A percentile compares a stretch with the other conserved stretches of the same genome.
Evolutionary conservation across 1,140 invertebrate species (phyloP).

Genomic region (Pomacea maculata): DNA sequence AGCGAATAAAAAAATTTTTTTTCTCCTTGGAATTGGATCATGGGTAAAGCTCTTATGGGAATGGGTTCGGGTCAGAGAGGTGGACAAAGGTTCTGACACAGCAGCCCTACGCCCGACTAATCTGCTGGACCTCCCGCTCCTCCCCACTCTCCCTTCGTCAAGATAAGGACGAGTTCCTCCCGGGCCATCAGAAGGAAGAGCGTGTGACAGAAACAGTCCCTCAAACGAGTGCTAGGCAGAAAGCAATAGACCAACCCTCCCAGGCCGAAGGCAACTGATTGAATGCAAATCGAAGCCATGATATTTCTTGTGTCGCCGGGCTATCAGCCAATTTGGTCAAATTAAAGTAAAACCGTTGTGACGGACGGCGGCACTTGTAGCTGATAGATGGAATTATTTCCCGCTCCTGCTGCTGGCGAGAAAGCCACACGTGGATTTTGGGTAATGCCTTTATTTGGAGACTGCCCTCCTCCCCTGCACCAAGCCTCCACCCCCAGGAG

Average conservation of each 20-base stretch:
- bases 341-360: constrained; percentile 14
- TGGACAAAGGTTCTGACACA: background rate
- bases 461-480: no score
- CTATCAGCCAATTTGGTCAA: constrained; percentile 20
- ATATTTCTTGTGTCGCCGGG: constrained; percentile 18
- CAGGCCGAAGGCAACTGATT: constrained; percentile 13
- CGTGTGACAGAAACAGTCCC: background rate
- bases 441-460: no score
- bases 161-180: background rate
- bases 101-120: background rate
- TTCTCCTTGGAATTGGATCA: no score
- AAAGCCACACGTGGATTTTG: no score
- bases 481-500: no score
- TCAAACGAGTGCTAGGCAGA: background rate
- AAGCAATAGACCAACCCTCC: background rate
- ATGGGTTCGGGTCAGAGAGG: no score
- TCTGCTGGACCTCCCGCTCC: background rate
- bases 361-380: no score
- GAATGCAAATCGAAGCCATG: constrained; percentile 24
- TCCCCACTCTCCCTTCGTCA: background rate
- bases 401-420: no score
- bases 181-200: background rate
- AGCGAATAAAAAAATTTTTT: no score
- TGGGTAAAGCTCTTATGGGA: no score
- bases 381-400: no score